phyloP scores from a whole-genome alignment of 2,888 invertebrate genomes.

The Pristionchus exspectatus region DNA sequence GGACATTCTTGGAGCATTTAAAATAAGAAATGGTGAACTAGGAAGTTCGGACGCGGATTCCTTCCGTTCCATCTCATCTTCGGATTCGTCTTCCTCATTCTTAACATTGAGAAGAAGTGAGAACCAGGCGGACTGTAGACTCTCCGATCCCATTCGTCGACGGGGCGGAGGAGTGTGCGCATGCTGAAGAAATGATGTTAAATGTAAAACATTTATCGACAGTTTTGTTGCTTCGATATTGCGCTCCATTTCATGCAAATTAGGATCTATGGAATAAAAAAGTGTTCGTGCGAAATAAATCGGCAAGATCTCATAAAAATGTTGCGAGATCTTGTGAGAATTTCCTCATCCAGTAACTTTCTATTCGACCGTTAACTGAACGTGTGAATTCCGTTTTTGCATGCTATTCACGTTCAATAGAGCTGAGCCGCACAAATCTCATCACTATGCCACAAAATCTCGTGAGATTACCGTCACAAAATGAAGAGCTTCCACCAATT shows the following conservation, averaged over 20 bases:
- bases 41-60: conserved; percentile 60
- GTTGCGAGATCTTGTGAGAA: background rate
- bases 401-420: background rate
- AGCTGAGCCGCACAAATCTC: too few relatives aligned
- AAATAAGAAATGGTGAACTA: conserved; percentile 42
- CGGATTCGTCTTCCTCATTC: background rate
- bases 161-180: background rate
- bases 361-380: background rate
- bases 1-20: conserved; percentile 59
- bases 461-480: too few relatives aligned
- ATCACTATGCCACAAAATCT: too few relatives aligned
- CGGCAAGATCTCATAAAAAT: too few relatives aligned
- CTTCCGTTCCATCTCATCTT: background rate
- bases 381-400: background rate
- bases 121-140: conserved; percentile 19
- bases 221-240: too few relatives aligned
- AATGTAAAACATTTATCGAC: too few relatives aligned
- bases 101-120: conserved; percentile 51
- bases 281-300: background rate
- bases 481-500: too few relatives aligned
- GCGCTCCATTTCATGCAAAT: too few relatives aligned
- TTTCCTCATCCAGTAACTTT: background rate
- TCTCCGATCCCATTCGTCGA: conserved; percentile 13
- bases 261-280: background rate
- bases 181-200: background rate